phyloP scores from a whole-genome alignment of 2,888 invertebrate genomes.

The Byasa hedistus region DNA sequence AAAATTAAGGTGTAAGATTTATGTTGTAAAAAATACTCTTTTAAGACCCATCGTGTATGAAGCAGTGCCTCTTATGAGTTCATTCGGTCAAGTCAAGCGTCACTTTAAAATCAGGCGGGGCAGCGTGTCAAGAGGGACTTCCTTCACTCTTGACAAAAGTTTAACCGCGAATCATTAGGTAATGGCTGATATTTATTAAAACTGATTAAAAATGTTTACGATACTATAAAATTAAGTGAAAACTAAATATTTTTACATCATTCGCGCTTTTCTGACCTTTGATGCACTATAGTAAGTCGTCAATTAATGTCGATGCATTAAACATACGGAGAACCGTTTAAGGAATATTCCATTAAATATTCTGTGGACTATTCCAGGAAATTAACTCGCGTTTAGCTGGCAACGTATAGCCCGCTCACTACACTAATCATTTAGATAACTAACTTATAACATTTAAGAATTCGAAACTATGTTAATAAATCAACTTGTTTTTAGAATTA shows the following conservation, averaged over 20 bases:
- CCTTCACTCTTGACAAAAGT: conserved; percentile 15
- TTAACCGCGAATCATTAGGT: conserved; percentile 7
- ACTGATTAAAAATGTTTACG: too few species aligned
- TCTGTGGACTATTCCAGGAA: conserved; percentile 8
- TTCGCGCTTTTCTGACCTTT: too few species aligned
- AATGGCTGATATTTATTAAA: not conserved
- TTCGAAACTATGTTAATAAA: too few species aligned
- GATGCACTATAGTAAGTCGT: not conserved
- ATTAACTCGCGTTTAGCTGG: conserved; percentile 14
- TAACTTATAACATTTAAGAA: conserved; percentile 7
- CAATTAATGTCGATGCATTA: conserved; percentile 1
- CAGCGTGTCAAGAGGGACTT: conserved; percentile 26
- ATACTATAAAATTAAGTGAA: too few species aligned
- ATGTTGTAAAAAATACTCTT: too few species aligned
- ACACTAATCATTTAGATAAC: conserved; percentile 11
- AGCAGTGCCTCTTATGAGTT: conserved; percentile 17
- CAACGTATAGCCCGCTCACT: conserved; percentile 16
- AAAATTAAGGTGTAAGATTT: too few species aligned
- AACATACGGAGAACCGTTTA: conserved; percentile 6
- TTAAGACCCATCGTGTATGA: conserved; percentile 11
- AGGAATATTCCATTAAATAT: conserved; percentile 19
- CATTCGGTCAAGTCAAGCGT: conserved; percentile 28
- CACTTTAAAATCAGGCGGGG: conserved; percentile 25
- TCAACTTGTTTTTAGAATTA: too few species aligned
- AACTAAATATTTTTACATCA: too few species aligned